phyloP scores from a whole-genome alignment of 2,113 vertebrate genomes.

The Motacilla tschutschensis region DNA sequence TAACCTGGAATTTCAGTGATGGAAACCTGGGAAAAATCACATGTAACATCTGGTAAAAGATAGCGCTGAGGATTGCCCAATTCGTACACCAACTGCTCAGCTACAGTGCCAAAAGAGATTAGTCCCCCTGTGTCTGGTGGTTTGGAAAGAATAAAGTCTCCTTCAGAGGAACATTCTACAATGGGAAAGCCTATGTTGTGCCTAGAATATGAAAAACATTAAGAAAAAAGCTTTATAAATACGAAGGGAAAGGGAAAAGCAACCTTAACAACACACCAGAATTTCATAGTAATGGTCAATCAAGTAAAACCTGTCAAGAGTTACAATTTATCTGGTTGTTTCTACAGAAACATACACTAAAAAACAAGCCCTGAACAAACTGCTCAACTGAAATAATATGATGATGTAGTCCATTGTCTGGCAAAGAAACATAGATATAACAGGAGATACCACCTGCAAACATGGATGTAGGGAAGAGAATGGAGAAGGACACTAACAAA shows the following conservation, averaged over 20 bases:
- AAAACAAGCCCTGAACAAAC: neutral
- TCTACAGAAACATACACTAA: neutral
- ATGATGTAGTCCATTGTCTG: neutral
- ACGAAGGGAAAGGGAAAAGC: neutral
- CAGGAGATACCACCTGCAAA: neutral
- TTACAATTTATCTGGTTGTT: neutral
- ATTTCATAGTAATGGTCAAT: neutral
- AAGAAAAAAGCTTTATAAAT: neutral
- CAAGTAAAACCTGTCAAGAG: neutral
- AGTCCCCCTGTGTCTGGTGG: conserved; percentile 78
- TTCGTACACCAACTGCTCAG: conserved; percentile 87
- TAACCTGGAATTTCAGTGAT: conserved; percentile 82
- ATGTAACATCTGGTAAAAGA: conserved; percentile 84
- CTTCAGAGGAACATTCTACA: conserved; percentile 79
- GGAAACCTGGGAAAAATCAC: conserved; percentile 84
- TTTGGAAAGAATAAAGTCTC: conserved; percentile 81
- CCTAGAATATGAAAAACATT: conserved; percentile 68
- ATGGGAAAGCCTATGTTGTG: conserved; percentile 86
- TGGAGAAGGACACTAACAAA: neutral
- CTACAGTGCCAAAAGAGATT: conserved; percentile 80
- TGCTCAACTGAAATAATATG: neutral
- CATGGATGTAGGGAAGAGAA: neutral
- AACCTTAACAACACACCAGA: neutral
- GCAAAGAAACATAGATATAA: neutral
- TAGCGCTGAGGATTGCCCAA: conserved; percentile 79